Conservation (phyloP, 2,113 vertebrate species). For the Felis chaus region DNA sequence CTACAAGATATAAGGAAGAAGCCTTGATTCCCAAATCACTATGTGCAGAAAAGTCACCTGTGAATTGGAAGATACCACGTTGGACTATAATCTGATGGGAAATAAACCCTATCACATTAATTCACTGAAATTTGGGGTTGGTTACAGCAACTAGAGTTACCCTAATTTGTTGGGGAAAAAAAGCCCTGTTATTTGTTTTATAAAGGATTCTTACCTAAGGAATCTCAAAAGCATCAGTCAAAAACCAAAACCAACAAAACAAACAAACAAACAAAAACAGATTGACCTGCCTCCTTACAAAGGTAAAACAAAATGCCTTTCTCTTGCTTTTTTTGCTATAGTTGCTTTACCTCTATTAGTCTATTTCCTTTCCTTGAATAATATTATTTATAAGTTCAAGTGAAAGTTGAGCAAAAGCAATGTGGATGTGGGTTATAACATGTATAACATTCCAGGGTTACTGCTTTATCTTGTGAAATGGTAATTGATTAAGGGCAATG, state of each 20-base stretch:
- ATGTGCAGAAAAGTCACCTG: not conserved
- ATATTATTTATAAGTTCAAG: not conserved
- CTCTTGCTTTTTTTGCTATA: not conserved
- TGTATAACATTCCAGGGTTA: not conserved
- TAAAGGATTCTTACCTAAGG: not conserved
- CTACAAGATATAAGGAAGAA: not conserved
- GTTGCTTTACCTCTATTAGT: not conserved
- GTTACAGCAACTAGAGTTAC: not conserved
- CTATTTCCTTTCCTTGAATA: not conserved
- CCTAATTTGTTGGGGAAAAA: not conserved
- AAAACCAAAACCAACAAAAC: not conserved
- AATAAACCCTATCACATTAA: not conserved
- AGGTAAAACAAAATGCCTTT: not conserved
- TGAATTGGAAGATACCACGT: not conserved
- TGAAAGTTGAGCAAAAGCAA: not conserved
- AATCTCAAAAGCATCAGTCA: not conserved
- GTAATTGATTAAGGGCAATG: not conserved
- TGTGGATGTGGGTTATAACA: not conserved
- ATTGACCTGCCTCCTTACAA: not conserved
- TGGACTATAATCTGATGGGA: not conserved
- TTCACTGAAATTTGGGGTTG: not conserved
- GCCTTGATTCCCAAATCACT: not conserved
- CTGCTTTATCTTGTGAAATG: not conserved
- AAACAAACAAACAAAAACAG: not conserved
- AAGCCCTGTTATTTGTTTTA: not conserved